Conservation (phyloP, 2,888 invertebrate genomes). For the Drosophila prostipennis region DNA sequence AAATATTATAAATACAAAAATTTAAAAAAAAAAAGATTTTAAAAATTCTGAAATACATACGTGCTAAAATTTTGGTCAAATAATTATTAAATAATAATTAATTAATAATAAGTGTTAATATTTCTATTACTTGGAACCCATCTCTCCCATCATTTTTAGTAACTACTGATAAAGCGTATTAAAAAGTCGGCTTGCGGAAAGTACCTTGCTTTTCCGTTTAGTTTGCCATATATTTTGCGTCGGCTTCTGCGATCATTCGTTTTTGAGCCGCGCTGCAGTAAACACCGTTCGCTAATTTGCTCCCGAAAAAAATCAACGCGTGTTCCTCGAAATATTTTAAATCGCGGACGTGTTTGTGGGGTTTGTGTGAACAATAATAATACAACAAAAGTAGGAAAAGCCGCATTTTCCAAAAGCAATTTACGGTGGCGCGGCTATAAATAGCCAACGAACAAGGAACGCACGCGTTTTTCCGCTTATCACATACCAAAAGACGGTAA, state of each 20-base stretch:
- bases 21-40: too few relatives aligned
- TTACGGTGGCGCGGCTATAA: constrained; percentile 22
- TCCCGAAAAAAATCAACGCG: constrained; percentile 36
- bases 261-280: constrained; percentile 61
- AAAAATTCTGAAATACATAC: too few relatives aligned
- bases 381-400: constrained; percentile 35
- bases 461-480: constrained; percentile 16
- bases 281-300: constrained; percentile 54
- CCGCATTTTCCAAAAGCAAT: constrained; percentile 29
- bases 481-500: constrained; percentile 23
- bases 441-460: constrained; percentile 21
- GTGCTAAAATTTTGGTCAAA: too few relatives aligned
- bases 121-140: too few relatives aligned
- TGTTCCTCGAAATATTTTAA: constrained; percentile 40
- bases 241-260: constrained; percentile 53
- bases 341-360: constrained; percentile 17
- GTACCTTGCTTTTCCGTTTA: constrained; percentile 4
- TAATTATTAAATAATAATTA: too few relatives aligned
- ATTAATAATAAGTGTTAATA: too few relatives aligned
- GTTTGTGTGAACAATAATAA: constrained; percentile 34
- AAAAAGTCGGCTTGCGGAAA: background rate
- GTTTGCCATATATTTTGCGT: constrained; percentile 38
- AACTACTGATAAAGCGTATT: background rate
- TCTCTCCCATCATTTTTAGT: background rate
- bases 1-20: too few relatives aligned